Evolutionary conservation across 2,888 invertebrate genomes (phyloP).

Genomic region (Drosophila rellima): DNA sequence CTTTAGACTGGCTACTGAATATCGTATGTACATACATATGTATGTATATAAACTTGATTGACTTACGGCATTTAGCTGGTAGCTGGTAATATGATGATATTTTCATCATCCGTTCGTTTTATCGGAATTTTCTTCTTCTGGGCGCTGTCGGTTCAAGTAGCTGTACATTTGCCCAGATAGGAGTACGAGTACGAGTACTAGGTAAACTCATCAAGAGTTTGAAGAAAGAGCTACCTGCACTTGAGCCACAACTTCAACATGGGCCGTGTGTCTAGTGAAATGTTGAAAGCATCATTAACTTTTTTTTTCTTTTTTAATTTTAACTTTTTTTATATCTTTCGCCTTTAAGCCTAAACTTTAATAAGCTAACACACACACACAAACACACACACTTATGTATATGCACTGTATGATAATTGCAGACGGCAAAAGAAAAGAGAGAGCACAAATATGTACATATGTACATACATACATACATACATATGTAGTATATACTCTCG

Average conservation of each 20-base stretch:
- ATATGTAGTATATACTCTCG: neutral
- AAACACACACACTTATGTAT: neutral
- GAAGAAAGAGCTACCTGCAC: conserved; percentile 62
- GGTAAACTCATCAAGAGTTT: conserved; percentile 25
- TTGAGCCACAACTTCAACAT: conserved; percentile 49
- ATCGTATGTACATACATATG: conserved; percentile 33
- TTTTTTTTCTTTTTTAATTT: conserved; percentile 34
- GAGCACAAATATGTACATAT: conserved; percentile 15
- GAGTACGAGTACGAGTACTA: conserved; percentile 1
- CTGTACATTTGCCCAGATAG: conserved; percentile 63
- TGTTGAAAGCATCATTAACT: conserved; percentile 79
- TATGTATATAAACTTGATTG: conserved; percentile 64
- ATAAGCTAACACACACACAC: conserved; percentile 41
- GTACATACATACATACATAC: conserved; percentile 21
- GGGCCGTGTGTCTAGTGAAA: conserved; percentile 69
- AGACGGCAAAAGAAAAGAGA: conserved; percentile 56
- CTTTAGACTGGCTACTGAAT: conserved; percentile 34
- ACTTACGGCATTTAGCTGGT: conserved; percentile 55
- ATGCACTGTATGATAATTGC: conserved; percentile 63
- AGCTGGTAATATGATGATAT: conserved; percentile 66
- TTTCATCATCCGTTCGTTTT: conserved; percentile 75
- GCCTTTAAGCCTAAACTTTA: conserved; percentile 58
- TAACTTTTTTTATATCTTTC: conserved; percentile 55
- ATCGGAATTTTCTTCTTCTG: conserved; percentile 64
- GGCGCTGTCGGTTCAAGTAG: conserved; percentile 51